phyloP scores from a whole-genome alignment of 2,888 invertebrate genomes.

The Temnothorax unifasciatus region DNA sequence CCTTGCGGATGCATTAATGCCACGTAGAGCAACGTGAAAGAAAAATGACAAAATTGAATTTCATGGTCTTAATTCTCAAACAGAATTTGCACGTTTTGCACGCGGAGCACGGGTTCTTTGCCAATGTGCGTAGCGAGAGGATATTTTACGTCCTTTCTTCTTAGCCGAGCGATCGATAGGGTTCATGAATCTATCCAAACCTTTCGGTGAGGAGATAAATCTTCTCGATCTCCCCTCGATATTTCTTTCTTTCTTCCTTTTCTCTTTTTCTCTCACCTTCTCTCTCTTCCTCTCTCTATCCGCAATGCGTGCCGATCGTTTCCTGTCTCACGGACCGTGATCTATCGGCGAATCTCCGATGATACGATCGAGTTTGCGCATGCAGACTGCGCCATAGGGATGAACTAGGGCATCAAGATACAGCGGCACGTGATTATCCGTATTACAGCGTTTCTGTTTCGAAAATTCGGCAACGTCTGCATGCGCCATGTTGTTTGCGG shows the following conservation, averaged over 20 bases:
- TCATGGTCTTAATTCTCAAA: not conserved
- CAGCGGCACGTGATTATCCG: constrained; percentile 69
- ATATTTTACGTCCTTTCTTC: constrained; percentile 47
- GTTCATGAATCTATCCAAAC: constrained; percentile 67
- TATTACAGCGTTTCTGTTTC: constrained; percentile 51
- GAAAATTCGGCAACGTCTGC: constrained; percentile 29
- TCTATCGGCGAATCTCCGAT: constrained; percentile 70
- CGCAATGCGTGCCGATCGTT: constrained; percentile 57
- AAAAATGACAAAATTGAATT: constrained; percentile 20
- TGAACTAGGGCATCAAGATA: constrained; percentile 71
- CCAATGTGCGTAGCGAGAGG: constrained; percentile 3
- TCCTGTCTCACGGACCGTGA: constrained; percentile 67
- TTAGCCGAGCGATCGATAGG: constrained; percentile 47
- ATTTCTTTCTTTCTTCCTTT: constrained; percentile 47
- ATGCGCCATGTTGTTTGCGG: not conserved
- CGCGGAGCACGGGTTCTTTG: not conserved
- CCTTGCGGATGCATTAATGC: not conserved
- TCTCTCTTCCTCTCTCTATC: constrained; percentile 34
- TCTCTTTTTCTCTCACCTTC: constrained; percentile 3
- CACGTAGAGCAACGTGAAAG: not conserved
- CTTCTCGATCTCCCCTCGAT: constrained; percentile 53
- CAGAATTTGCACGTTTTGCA: constrained; percentile 6
- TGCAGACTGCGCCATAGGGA: constrained; percentile 60
- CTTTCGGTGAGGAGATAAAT: constrained; percentile 65
- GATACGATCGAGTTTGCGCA: constrained; percentile 64